Base-by-base conservation (phyloP, 2,797 vertebrate species). In the Clarias laeviceps region DNA sequence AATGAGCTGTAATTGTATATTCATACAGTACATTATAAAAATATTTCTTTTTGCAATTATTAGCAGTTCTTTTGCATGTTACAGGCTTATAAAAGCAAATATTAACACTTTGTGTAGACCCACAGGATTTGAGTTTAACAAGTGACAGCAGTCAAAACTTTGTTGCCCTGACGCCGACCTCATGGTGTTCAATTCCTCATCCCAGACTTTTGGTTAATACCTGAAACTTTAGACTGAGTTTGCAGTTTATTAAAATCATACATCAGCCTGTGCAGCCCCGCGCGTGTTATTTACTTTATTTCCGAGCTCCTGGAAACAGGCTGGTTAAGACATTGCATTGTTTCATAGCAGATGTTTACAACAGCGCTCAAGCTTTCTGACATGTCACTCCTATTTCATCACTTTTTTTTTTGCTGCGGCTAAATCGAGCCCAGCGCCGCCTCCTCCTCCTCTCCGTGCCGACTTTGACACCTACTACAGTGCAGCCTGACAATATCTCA, bases 331-430 rank as follows among this genome's bases (percentile, higher is more conserved):
- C 78, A 72, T 66, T 59, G 70, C 81, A 78, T 89, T 83, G 76
- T 85, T 78, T 85, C 59, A 61, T 69, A 85, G 88, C 88, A 78
- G 83, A 85, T 89, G 88, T 89, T 89, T 89, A 88, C 87, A 85
- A 88, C 83, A 88, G 77, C 70, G 73, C 80, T 83, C 80, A 85
- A 85, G 86, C 85, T 83, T 89, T 84, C 79, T 84, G 85, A 85
- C 88, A 85, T 89, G 88, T 88, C 89, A 82, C 85, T 87, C 83
- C 66, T 82, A 89, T 88, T 88, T 89, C 89, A 88, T 89, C 85
- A 89, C 86, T 85, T 84, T 81, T 80, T 85, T 84, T 81, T 80
- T 68, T 29, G 68, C 20, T 87, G 82, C n/a, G 78, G 88, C 88
- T 89, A 88, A 89, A 88, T 87, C 65, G 62, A 80, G 85, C 70